Evolutionary conservation across 2,113 vertebrate genomes (phyloP), one percentile per base, ranked within the genome.

Genomic region (Laterallus jamaicensis): DNA sequence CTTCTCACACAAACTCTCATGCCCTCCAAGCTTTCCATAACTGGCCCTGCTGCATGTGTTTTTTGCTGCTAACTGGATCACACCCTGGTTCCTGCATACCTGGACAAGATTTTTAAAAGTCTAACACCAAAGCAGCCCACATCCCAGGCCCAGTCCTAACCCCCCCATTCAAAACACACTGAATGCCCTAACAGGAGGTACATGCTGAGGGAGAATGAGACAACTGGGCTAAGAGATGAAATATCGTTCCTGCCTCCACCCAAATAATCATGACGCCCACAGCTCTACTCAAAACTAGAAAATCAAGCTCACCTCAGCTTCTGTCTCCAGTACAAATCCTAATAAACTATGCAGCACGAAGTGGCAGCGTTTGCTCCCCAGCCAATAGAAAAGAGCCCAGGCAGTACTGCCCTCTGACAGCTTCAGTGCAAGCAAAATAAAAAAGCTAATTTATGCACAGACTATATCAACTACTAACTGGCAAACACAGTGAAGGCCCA

Each of bases 221-320:
- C 88, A 96, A 88, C 58, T 89, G 69, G 58, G 69, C 92, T 92
- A 58, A 37, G 21, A 92, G 83, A 88, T 67, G 86, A 93, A 96
- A 87, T 87, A 90, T 95, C 86, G 88, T 76, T 96, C 83, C 92
- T 96, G 93, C 86, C 96, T 97, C 96, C 95, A 93, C 95, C 93
- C 96, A 95, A 94, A 96, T 82, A 96, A 96, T 82, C 95, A 74
- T 21, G 58, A 95, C 93, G 88, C 86, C 92, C 94, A 96, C 96
- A 92, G 95, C 88, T 82, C 93, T 74, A 13, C 73, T 91, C 86
- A 82, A 96, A 96, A 96, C 96, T 89, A 89, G 96, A 96, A 96
- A 97, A 94, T 96, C 95, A 96, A 96, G 96, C 96, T 97, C 94
- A 95, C 88, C 83, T 96, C 91, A 82, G 76, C 74, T 93, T 74